A percentile compares a stretch with the other conserved stretches of the same genome.
These are phyloP conservation scores for Dione vanillae DNA, from an alignment of 2,888 invertebrate genomes.

Conservation along the genomic window DNA sequence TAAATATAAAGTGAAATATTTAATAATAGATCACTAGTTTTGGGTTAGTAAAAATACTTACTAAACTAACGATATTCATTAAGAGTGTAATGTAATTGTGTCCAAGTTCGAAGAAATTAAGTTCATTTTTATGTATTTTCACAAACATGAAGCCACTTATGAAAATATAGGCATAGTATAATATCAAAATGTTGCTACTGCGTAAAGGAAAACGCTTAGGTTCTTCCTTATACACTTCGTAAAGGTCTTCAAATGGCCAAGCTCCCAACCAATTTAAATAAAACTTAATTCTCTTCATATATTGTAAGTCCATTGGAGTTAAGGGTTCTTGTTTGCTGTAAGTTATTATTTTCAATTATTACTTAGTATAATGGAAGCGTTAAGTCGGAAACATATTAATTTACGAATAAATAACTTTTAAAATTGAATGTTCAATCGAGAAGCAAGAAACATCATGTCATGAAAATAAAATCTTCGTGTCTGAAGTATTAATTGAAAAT, in stretches of 20 bases:
- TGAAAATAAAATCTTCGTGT: no score
- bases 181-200: background rate
- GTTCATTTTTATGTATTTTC: slow-evolving; percentile 5
- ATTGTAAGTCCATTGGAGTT: slow-evolving; percentile 27
- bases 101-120: slow-evolving; percentile 21
- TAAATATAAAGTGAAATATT: no score
- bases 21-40: no score
- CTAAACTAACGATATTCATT: slow-evolving; percentile 9
- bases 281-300: slow-evolving; percentile 15
- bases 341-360: background rate
- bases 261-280: slow-evolving; percentile 15
- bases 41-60: slow-evolving; percentile 14
- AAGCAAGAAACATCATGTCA: no score
- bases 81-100: slow-evolving; percentile 25
- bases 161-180: background rate
- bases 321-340: background rate
- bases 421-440: no score
- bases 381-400: no score
- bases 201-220: slow-evolving; percentile 11
- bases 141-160: background rate
- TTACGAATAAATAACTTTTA: no score
- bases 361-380: background rate
- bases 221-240: slow-evolving; percentile 20
- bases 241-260: slow-evolving; percentile 28
- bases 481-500: no score